Percentiles rank a stretch among this genome's conserved stretches.
phyloP scores from a whole-genome alignment of 2,113 vertebrate genomes.

The Ophthalmolycus amberensis region DNA sequence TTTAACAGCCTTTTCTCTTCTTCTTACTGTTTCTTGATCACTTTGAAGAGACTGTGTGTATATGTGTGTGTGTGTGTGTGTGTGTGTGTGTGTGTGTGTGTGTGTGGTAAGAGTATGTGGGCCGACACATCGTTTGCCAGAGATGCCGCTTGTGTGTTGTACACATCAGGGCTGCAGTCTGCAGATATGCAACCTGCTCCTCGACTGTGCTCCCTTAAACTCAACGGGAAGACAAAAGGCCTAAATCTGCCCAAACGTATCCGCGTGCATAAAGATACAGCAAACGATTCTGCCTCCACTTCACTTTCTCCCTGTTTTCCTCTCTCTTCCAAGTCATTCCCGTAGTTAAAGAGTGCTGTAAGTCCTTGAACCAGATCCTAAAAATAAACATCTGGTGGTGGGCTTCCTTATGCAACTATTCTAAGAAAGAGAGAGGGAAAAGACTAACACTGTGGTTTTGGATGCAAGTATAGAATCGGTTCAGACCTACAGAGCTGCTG shows the following conservation, averaged over 20 bases:
- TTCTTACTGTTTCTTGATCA: constrained; percentile 47
- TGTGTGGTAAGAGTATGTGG: constrained; percentile 69
- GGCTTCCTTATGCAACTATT: constrained; percentile 82
- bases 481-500: constrained; percentile 78
- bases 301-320: constrained; percentile 26
- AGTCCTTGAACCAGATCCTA: constrained; percentile 82
- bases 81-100: constrained; percentile 70
- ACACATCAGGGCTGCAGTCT: constrained; percentile 62
- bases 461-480: constrained; percentile 82
- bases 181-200: constrained; percentile 77
- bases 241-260: constrained; percentile 75
- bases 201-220: constrained; percentile 61
- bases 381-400: constrained; percentile 84
- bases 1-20: constrained; percentile 62
- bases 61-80: constrained; percentile 37
- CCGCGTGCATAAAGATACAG: constrained; percentile 63
- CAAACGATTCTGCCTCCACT: constrained; percentile 49
- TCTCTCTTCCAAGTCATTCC: constrained; percentile 59
- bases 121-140: constrained; percentile 64
- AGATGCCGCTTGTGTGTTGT: constrained; percentile 45
- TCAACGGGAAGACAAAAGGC: constrained; percentile 70
- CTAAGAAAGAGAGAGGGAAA: constrained; percentile 64
- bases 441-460: constrained; percentile 78
- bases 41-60: constrained; percentile 5
- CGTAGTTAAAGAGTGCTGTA: constrained; percentile 74